These are phyloP conservation scores for Clivina fossor DNA, from an alignment of 2,888 invertebrate genomes.

Conservation along the genomic window DNA sequence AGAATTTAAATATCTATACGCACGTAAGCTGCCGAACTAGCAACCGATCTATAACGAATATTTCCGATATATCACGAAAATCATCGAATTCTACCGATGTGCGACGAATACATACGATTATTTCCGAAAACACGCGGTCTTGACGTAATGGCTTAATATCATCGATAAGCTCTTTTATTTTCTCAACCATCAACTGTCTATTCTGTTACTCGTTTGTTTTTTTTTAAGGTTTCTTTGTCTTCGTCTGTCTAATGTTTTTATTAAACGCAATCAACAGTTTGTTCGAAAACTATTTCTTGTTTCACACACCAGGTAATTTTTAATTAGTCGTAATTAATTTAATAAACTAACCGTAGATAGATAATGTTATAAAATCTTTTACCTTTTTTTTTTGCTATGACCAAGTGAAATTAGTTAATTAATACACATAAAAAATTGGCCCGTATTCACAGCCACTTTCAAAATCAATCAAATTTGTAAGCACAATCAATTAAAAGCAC, in stretches of 20 bases:
- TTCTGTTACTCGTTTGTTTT: background rate
- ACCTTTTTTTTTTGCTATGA: too few species aligned
- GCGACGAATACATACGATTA: constrained; percentile 2
- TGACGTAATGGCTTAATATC: constrained; percentile 21
- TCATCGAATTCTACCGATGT: too few species aligned
- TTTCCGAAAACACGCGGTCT: constrained; percentile 9
- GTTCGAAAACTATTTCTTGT: constrained; percentile 13
- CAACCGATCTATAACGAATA: too few species aligned
- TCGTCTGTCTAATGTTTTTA: constrained; percentile 8
- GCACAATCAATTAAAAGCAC: too few species aligned
- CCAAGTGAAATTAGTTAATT: too few species aligned
- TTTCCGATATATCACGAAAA: too few species aligned
- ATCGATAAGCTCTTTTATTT: constrained; percentile 22
- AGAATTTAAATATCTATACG: constrained; percentile 33
- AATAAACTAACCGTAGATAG: constrained; percentile 18
- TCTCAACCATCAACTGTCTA: constrained; percentile 1
- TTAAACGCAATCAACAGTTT: constrained; percentile 15
- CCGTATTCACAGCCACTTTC: too few species aligned
- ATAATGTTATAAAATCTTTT: too few species aligned
- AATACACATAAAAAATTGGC: too few species aligned
- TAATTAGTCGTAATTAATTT: constrained; percentile 15
- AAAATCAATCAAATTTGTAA: too few species aligned
- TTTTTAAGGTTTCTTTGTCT: background rate
- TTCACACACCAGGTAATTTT: constrained; percentile 10
- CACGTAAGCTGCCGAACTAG: constrained; percentile 13